A percentile compares a stretch with the other conserved stretches of the same genome.
These are phyloP conservation scores for Temnothorax nylanderi DNA, from an alignment of 1,140 invertebrate species.

Conservation along the genomic window DNA sequence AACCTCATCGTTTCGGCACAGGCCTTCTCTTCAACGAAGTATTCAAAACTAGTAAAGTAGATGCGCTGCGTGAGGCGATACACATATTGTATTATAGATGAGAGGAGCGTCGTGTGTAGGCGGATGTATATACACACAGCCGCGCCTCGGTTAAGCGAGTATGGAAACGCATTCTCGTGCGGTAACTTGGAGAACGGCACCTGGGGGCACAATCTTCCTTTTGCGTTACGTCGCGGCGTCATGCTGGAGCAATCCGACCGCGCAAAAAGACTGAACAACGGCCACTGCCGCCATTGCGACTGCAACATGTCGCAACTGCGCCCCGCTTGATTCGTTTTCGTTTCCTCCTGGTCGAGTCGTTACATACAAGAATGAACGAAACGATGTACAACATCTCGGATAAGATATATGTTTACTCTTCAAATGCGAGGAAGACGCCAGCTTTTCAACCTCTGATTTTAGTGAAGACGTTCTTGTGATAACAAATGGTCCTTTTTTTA, in stretches of 20 bases:
- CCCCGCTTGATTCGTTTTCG: neutral
- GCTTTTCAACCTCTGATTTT: neutral
- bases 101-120: neutral
- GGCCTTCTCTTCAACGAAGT: neutral
- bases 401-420: neutral
- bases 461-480: neutral
- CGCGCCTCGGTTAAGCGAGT: conserved; percentile 52
- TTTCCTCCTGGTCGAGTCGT: neutral
- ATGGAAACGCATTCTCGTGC: conserved; percentile 64
- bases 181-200: conserved; percentile 72
- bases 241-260: conserved; percentile 43
- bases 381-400: neutral
- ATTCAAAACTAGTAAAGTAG: conserved; percentile 23
- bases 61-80: neutral
- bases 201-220: conserved; percentile 78
- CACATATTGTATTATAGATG: neutral
- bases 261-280: conserved; percentile 42
- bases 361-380: conserved; percentile 22
- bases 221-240: conserved; percentile 42
- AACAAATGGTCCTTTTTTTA: neutral
- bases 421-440: neutral
- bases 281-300: neutral
- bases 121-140: neutral
- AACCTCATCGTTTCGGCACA: neutral
- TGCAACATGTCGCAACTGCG: conserved; percentile 16